These are phyloP conservation scores for Panthera leo DNA, from an alignment of 2,113 vertebrate genomes.

Conservation along the genomic window DNA sequence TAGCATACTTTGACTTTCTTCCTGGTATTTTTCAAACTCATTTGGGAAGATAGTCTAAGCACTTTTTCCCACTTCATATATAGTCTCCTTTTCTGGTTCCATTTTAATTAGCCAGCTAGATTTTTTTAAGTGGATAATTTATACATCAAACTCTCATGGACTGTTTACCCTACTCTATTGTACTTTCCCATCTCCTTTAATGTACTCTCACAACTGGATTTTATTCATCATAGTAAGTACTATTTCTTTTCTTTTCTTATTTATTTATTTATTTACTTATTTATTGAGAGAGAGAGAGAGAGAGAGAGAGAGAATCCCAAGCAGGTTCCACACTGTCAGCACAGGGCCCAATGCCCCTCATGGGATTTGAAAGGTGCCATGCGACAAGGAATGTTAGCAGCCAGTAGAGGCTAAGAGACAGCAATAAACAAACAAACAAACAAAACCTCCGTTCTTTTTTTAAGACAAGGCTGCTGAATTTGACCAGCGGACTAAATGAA, in stretches of 20 bases:
- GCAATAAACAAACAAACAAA: not conserved
- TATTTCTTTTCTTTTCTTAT: not conserved
- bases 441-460: not conserved
- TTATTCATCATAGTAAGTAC: not conserved
- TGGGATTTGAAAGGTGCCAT: not conserved
- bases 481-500: not conserved
- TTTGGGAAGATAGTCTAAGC: not conserved
- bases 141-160: not conserved
- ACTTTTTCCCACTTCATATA: not conserved
- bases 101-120: not conserved
- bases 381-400: not conserved
- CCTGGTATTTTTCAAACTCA: not conserved
- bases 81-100: not conserved
- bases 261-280: too few species aligned
- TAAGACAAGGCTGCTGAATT: not conserved
- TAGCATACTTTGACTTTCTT: not conserved
- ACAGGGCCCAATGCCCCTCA: too few species aligned
- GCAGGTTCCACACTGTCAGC: too few species aligned
- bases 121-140: not conserved
- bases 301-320: too few species aligned
- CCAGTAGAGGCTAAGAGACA: not conserved
- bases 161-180: not conserved
- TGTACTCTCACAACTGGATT: not conserved
- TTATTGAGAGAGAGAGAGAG: too few species aligned
- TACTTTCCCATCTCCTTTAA: not conserved